These are phyloP conservation scores for Dasyornis broadbenti DNA, from an alignment of 2,113 vertebrate species.

Conservation along the genomic window DNA sequence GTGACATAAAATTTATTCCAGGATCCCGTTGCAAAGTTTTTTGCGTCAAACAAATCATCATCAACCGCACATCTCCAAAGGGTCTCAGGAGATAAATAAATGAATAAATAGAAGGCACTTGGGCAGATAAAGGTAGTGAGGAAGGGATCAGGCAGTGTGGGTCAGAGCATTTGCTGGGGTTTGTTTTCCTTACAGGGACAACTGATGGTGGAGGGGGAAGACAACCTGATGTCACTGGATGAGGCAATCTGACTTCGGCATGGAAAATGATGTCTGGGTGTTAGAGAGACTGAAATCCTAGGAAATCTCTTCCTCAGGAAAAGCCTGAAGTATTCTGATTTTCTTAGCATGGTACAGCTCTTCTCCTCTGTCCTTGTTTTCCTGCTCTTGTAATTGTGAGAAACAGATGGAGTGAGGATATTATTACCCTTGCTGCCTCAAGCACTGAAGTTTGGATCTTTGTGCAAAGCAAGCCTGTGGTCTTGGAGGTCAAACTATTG, in stretches of 20 bases:
- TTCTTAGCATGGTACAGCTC: not conserved
- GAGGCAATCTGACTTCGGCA: accelerated
- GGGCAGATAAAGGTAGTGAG: not conserved
- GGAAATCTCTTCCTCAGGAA: not conserved
- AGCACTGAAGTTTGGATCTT: not conserved
- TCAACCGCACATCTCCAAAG: not conserved
- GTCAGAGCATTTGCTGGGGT: not conserved
- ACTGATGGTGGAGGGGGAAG: not conserved
- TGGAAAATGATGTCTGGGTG: not conserved
- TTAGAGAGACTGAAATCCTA: not conserved
- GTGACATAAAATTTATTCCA: not conserved
- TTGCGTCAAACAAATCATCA: not conserved
- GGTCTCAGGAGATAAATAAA: not conserved
- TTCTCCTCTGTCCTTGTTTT: not conserved
- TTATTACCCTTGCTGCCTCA: not conserved
- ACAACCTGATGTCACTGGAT: not conserved
- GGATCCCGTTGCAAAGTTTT: not conserved
- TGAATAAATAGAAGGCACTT: not conserved
- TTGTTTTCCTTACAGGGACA: not conserved
- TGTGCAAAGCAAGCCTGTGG: not conserved
- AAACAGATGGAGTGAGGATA: not conserved
- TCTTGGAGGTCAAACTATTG: not conserved
- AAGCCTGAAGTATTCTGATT: not conserved
- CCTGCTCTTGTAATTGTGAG: not conserved
- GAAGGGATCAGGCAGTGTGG: not conserved